A percentile compares a stretch with the other conserved stretches of the same genome.
These are phyloP conservation scores for Brachyptera putata DNA, from an alignment of 2,888 invertebrate species.

Conservation along the genomic window DNA sequence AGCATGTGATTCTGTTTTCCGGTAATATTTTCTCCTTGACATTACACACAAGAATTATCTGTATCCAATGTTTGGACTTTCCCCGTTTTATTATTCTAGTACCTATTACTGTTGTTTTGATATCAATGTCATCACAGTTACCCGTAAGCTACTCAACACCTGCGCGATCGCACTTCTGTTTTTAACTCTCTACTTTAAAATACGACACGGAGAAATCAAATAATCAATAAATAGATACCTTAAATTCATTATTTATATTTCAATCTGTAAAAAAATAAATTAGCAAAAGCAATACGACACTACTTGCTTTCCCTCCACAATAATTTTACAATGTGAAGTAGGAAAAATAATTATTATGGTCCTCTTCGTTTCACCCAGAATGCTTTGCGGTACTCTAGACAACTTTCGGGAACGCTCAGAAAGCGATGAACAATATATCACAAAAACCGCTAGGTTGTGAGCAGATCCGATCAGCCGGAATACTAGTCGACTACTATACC, in stretches of 20 bases:
- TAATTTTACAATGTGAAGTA: conserved; percentile 46
- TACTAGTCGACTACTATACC: no score
- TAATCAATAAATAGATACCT: conserved; percentile 24
- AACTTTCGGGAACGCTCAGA: conserved; percentile 22
- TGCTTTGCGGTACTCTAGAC: conserved; percentile 46
- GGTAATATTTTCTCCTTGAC: conserved; percentile 43
- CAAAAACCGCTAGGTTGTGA: no score
- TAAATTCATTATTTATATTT: conserved; percentile 23
- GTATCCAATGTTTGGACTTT: conserved; percentile 35
- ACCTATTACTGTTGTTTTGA: conserved; percentile 33
- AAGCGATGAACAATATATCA: no score
- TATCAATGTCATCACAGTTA: conserved; percentile 39
- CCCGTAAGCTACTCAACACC: conserved; percentile 42
- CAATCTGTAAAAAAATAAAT: conserved; percentile 4
- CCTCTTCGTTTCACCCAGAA: conserved; percentile 54
- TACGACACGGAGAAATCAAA: conserved; percentile 24
- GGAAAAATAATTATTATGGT: conserved; percentile 57
- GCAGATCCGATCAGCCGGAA: no score
- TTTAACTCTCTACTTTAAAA: conserved; percentile 26
- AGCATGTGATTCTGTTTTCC: conserved; percentile 38
- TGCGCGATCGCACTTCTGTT: conserved; percentile 38
- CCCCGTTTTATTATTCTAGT: neutral
- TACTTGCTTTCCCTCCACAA: conserved; percentile 41
- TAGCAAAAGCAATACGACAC: conserved; percentile 33
- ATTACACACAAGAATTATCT: conserved; percentile 45